Evolutionary conservation across 2,113 vertebrate genomes (phyloP).

Genomic region (Geococcyx californianus): DNA sequence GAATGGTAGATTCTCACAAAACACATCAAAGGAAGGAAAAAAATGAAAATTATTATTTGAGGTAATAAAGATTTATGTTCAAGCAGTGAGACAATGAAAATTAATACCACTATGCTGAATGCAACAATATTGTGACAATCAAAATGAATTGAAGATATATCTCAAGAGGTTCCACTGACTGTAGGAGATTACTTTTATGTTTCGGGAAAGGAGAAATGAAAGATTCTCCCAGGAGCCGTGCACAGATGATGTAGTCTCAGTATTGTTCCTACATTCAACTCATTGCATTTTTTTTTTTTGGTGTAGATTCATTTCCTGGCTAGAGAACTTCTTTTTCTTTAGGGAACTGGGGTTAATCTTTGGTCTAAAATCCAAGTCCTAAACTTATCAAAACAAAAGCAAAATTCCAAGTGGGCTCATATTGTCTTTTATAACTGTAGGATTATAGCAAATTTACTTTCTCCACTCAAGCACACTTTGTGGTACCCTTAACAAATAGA

Average conservation of each 20-base stretch:
- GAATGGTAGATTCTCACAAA: neutral
- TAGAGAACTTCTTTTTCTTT: neutral
- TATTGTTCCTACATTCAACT: neutral
- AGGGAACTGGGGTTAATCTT: neutral
- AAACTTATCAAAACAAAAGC: neutral
- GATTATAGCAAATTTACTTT: neutral
- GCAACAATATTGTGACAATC: neutral
- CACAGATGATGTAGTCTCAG: neutral
- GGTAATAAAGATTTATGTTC: constrained; percentile 39
- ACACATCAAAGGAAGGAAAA: neutral
- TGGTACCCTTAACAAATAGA: neutral
- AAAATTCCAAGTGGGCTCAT: neutral
- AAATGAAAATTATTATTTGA: constrained; percentile 37
- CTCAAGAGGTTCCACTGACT: neutral
- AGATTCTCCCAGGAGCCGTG: neutral
- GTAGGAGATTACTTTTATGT: neutral
- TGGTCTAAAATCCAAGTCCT: neutral
- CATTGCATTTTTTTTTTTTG: neutral
- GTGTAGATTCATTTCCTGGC: neutral
- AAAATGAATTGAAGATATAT: constrained; percentile 11
- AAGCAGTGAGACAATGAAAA: constrained; percentile 30
- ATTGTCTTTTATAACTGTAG: neutral
- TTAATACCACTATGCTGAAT: neutral
- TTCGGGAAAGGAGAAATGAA: neutral
- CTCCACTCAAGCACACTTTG: neutral